Evolutionary conservation across 2,797 vertebrate species (phyloP).

Genomic region (Helostoma temminkii): DNA sequence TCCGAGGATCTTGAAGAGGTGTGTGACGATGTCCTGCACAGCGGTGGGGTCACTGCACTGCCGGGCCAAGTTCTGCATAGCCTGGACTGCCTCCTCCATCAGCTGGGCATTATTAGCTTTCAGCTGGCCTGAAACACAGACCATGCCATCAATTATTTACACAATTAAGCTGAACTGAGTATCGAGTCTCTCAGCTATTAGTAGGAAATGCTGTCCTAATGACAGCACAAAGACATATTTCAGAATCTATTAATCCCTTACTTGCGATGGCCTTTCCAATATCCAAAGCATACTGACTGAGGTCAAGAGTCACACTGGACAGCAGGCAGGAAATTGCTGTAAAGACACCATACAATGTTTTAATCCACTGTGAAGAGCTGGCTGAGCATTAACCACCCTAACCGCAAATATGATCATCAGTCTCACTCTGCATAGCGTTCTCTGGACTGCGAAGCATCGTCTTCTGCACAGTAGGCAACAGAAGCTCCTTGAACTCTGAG

Average conservation of each 20-base stretch:
- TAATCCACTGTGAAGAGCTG: not conserved
- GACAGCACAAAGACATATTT: not conserved
- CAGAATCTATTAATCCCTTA: slow-evolving; percentile 75
- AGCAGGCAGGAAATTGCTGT: slow-evolving; percentile 92
- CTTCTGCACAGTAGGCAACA: slow-evolving; percentile 94
- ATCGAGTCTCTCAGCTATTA: not conserved
- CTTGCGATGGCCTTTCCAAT: slow-evolving; percentile 94
- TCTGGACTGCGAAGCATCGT: slow-evolving; percentile 95
- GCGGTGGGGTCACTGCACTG: slow-evolving; percentile 93
- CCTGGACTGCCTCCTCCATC: slow-evolving; percentile 93
- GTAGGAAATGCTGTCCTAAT: not conserved
- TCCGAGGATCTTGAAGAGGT: slow-evolving; percentile 94
- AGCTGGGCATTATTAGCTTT: slow-evolving; percentile 94
- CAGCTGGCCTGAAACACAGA: slow-evolving; percentile 87
- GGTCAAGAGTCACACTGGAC: slow-evolving; percentile 92
- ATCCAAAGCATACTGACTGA: slow-evolving; percentile 96
- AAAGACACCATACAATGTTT: slow-evolving; percentile 19
- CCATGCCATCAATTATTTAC: not conserved
- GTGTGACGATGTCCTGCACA: slow-evolving; percentile 89
- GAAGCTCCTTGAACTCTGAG: slow-evolving; percentile 91
- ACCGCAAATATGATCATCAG: not conserved
- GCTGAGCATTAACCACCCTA: not conserved
- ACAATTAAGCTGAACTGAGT: not conserved
- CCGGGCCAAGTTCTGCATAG: slow-evolving; percentile 91
- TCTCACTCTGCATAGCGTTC: slow-evolving; percentile 93